Base-by-base conservation (phyloP, 1,140 invertebrate genomes). In the Grapholita molesta region DNA sequence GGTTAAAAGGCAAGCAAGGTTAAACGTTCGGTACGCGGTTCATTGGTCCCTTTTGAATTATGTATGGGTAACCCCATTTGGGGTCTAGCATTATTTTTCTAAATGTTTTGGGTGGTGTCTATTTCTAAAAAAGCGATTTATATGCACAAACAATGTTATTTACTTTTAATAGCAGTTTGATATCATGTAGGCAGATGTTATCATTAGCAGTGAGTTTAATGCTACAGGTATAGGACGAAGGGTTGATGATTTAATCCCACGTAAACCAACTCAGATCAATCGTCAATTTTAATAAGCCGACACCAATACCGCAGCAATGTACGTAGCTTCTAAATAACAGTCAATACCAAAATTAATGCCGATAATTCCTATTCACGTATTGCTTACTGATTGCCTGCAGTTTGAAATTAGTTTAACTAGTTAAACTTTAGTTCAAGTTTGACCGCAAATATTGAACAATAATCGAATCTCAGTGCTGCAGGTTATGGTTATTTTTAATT, bases 1-100 rank as follows among this genome's bases (percentile, higher is more conserved):
- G 55, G 55, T 61, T 61, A 61, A 48, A 48, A 28, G 55, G 55
- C 55, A 61, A 12, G 42, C 3, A 48, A 61, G 55, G 55, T 61
- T 61, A 61, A 61, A 61, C 25, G 55, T 30, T 61, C 24, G 18
- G 55, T 30, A 28, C 55, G 25, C 55, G 55, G 55, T 61, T 61
- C 55, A 61, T 15, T 28, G 55, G 55, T 15, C n/a, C 55, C 55
- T n/a, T 11, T 28, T 61, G 55, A 61, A 61, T 61, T 61, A 61
- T 61, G 55, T 30, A 61, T 61, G 55, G 55, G 24, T 61, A n/a
- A 61, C 12, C 25, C 25, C 32, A 61, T 61, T 61, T 61, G n/a
- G 11, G n/a, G 25, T 32, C 28, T 61, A 48, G 15, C 38, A 7
- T 21, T 48, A 1, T 21, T 48, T 48, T 7, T 48, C n/a, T 48